Base-by-base conservation (phyloP, 2,113 vertebrate species). In the Propithecus coquereli region DNA sequence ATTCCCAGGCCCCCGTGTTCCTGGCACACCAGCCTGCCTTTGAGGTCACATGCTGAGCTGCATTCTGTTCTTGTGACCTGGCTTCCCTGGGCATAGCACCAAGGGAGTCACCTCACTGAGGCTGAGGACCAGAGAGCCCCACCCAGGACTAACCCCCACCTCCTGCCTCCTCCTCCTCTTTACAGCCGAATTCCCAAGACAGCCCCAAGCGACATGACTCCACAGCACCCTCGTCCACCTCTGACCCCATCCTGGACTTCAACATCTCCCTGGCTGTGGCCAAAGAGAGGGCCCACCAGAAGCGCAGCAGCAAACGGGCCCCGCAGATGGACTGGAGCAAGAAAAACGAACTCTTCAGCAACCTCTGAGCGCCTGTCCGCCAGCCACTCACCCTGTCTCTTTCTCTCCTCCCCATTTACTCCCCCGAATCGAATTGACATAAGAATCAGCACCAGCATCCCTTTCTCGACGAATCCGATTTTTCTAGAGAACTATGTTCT, bases 301-400 rank as follows among this genome's bases (percentile, higher is more conserved):
- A 99, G 91, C 99, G 99, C 82, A 98, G 99, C 98, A 99, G 99
- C 98, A 99, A 99, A 97, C 99, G 98, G 96, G 99, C 99, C 23
- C 99, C 99, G 0, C 98, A 99, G 96, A 99, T 99, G 99, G 99
- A 99, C 99, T 99, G 99, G 99, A 99, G 99, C 99, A 99, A 99
- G 99, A 99, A 99, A 98, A 99, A 99, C 0, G 99, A 99, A 98
- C 99, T 99, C 85, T 99, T 99, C 97, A 99, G 99, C 98, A 99
- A 99, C 97, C 99, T 99, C 98, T 99, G 98, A 99, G 88, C 6
- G 4, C 20, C 61, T 43, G 8, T 14, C 30, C 14, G 4, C 13
- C n/a, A 1, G 34, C 43, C 5, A 3, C 47, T 54, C 30, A 5
- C 25, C 61, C 65, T 6, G 0, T 3, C 59, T 32, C 47, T 45